Evolutionary conservation across 2,888 invertebrate genomes (phyloP).

Genomic region (Lypha dubia): DNA sequence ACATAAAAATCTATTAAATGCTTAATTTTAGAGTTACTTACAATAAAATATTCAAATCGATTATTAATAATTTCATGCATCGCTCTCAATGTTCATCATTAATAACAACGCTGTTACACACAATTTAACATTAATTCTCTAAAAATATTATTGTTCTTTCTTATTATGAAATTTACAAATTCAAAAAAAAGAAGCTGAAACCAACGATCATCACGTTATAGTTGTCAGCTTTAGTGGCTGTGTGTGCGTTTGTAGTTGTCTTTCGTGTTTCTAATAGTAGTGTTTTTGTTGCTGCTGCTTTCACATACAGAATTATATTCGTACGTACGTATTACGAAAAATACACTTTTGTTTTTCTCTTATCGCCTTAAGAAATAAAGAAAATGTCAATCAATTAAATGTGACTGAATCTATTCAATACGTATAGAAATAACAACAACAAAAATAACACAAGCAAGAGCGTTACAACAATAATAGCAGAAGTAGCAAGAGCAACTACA

Average conservation of each 20-base stretch:
- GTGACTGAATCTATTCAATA: slow-evolving; percentile 66
- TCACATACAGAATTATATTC: slow-evolving; percentile 1
- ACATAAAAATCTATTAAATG: too few relatives aligned
- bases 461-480: slow-evolving; percentile 16
- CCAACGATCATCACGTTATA: slow-evolving; percentile 46
- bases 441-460: slow-evolving; percentile 27
- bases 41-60: slow-evolving; percentile 14
- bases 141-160: slow-evolving; percentile 19
- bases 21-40: too few relatives aligned
- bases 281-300: too few relatives aligned
- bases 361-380: slow-evolving; percentile 61
- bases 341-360: slow-evolving; percentile 66
- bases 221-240: neutral
- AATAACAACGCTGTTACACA: slow-evolving; percentile 36
- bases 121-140: slow-evolving; percentile 51
- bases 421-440: slow-evolving; percentile 35
- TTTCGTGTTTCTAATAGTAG: too few relatives aligned
- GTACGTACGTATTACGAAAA: slow-evolving; percentile 32
- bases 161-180: neutral
- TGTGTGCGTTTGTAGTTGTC: neutral
- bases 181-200: slow-evolving; percentile 28
- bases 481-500: slow-evolving; percentile 53
- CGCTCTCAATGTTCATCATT: slow-evolving; percentile 24
- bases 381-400: slow-evolving; percentile 72
- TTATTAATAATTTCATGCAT: slow-evolving; percentile 37